Base-by-base conservation (phyloP, 2,113 vertebrate species). In the Rhodinocichla rosea region DNA sequence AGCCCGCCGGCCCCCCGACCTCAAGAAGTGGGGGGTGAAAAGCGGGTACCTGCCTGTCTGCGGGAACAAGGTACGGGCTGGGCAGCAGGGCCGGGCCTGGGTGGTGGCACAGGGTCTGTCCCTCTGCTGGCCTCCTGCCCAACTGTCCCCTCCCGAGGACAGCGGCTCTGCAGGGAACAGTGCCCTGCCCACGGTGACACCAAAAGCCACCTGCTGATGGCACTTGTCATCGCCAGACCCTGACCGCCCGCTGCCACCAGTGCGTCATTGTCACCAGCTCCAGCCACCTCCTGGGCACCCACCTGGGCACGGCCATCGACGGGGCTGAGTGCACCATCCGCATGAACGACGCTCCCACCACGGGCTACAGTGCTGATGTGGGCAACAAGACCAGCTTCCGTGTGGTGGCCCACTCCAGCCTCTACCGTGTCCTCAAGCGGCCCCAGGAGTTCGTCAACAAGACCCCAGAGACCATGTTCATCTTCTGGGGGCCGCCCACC, bases 231-330 rank as follows among this genome's bases (percentile, higher is more conserved):
- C 92, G 18, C n/a, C 96, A 99, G 99, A 99, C 96, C 20, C 98
- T 99, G 98, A 98, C 94, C 16, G 93, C 99, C 53, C 98, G 77
- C 80, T 99, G 99, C 93, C 96, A 95, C 55, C 98, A 98, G 24
- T 99, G 99, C 15, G 99, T 98, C 8, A 92, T 99, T 28, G 97
- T 99, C 97, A 99, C 98, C n/a, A 99, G 99, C 95, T 99, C 99
- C 93, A 99, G 99, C 97, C 99, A 99, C 85, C 97, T 99, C 22
- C 97, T 99, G 68, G 98, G 99, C 70, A 98, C 96, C 39, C 97
- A 81, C 60, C 97, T 99, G 24, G 99, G 99, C 15, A 50, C 97
- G 0, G 98, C 98, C 96, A 99, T 99, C 4, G 98, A 99, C 45
- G 95, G 64, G 8, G 96, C 98, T 0, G 98, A 99, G 95, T 99